Base-by-base conservation (phyloP, 1,140 invertebrate species). In the Drosophila sechellia region DNA sequence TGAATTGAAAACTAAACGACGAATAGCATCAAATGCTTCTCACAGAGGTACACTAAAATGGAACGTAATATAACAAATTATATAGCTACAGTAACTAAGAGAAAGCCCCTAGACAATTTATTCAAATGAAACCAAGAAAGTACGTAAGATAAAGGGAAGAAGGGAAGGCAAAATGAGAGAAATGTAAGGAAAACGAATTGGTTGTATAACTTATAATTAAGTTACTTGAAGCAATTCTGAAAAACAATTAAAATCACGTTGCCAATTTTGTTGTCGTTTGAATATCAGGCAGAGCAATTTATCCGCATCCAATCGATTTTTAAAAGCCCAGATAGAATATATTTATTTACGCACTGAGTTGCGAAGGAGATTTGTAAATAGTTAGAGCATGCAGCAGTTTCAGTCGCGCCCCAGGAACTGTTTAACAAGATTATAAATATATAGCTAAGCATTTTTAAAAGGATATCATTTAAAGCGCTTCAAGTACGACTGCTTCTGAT, bases 21-120 rank as follows among this genome's bases (percentile, higher is more conserved):
- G 79, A 89, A 89, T 89, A 77, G 85, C 84, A 89, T 89, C 58
- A 74, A 89, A 89, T 89, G 84, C 85, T 84, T 69, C 73, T 59
- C 49, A 85, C 54, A 68, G 77, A 76, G 68, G 59, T 77, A 78
- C 48, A 63, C 69, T 86, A 76, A 76, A 77, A 66, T 43, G 77
- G 71, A 85, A 78, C 66, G 48, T 64, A 86, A 75, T 69, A 57
- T 77, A 71, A 84, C 72, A 73, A 71, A 84, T 77, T 66, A 87
- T 56, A 45, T 86, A 86, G 74, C 46, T 71, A 81, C 70, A 79
- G 79, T 77, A 74, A 85, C 84, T 81, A 85, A 80, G 69, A 60
- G 58, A 79, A 71, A 66, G 54, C 53, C 55, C 53, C 74, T 86
- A 86, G 83, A 83, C 63, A 86, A 86, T 86, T 83, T 87, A 83